Conservation (phyloP, 2,888 invertebrate species). For the Arge pagana region DNA sequence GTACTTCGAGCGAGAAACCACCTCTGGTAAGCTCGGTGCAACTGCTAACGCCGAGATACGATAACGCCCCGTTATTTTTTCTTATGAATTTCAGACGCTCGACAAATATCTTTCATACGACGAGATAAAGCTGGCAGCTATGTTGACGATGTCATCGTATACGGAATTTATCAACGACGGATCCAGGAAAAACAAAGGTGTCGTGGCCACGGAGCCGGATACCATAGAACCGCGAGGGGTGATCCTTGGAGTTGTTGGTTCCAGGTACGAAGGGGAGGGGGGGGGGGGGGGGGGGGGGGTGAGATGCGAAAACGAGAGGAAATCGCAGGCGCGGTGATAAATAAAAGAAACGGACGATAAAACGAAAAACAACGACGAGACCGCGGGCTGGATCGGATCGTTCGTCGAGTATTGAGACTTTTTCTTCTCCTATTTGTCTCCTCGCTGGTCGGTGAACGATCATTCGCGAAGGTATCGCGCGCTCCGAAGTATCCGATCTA, state of each 20-base stretch:
- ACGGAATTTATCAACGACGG: slow-evolving; percentile 68
- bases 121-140: slow-evolving; percentile 66
- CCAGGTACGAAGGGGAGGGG: too few relatives aligned
- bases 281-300: too few relatives aligned
- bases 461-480: too few relatives aligned
- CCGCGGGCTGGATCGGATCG: too few relatives aligned
- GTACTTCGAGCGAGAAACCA: slow-evolving; percentile 62
- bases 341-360: too few relatives aligned
- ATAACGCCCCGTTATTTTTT: background rate
- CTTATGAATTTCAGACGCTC: slow-evolving; percentile 46
- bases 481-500: too few relatives aligned
- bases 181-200: slow-evolving; percentile 61
- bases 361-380: too few relatives aligned
- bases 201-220: slow-evolving; percentile 56
- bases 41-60: too few relatives aligned
- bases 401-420: too few relatives aligned
- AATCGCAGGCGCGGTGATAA: too few relatives aligned
- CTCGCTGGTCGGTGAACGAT: too few relatives aligned
- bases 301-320: slow-evolving; percentile 52
- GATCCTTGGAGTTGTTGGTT: slow-evolving; percentile 57
- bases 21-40: slow-evolving; percentile 54
- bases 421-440: too few relatives aligned
- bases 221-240: slow-evolving; percentile 60
- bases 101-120: slow-evolving; percentile 67
- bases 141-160: slow-evolving; percentile 64